Base-by-base conservation (phyloP, 2,888 invertebrate genomes). In the Drosophila affinis region DNA sequence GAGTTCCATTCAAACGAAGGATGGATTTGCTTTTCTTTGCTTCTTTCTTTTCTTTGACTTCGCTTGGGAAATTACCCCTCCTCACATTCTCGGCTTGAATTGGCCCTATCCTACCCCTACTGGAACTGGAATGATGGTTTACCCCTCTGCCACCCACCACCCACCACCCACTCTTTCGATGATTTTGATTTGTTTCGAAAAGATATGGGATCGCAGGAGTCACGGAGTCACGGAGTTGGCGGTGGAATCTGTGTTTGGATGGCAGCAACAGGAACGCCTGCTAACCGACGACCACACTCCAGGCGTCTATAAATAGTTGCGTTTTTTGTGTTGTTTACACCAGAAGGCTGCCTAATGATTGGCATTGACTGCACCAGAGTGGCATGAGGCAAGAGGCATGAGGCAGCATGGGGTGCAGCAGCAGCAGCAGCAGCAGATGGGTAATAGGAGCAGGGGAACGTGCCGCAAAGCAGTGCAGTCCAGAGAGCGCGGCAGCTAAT, bases 301-400 rank as follows among this genome's bases (percentile, higher is more conserved):
- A 48, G 32, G 47, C 44, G 63, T 47, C 81, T 81, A 81, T 87
- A 72, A 81, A 81, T 81, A 81, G 79, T 27, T 55, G 58, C 65
- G 70, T 77, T 85, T 39, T 56, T 44, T 62, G 29, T 58, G 45
- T 60, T 62, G 81, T 81, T 81, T 81, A 81, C 78, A 75, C 72
- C 71, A 70, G 69, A 14, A 45, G 62, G 64, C 64, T 71, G 79
- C 54, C 79, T 82, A 82, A 81, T 84, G 80, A 85, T 78, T 81
- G 80, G 82, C 82, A 81, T 81, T 81, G 79, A 75, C 58, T 72
- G 84, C 54, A 34, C 44, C 49, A 45, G 34, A n/a, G 48, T 47
- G 59, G 56, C 27, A 29, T 14, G 27, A 44, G 10, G 32, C 34
- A 34, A 3, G 34, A 9, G n/a, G 48, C 18, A 29, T 18, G 27